A percentile compares a stretch with the other conserved stretches of the same genome.
phyloP scores from a whole-genome alignment of 1,140 invertebrate species.

The Teleopsis dalmanni region DNA sequence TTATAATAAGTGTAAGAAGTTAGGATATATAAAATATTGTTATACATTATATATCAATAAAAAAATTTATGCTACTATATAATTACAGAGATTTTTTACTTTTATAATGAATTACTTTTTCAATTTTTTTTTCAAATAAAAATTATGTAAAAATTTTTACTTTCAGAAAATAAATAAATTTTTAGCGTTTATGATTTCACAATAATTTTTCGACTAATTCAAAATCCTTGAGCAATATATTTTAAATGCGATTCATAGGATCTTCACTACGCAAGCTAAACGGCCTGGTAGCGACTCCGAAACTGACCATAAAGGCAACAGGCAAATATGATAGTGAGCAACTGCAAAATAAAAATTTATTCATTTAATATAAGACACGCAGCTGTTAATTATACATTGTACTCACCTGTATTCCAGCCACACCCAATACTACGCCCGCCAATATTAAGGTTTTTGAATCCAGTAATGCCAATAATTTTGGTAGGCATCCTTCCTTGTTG shows the following conservation, averaged over 20 bases:
- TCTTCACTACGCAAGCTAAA: constrained; percentile 53
- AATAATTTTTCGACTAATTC: not conserved
- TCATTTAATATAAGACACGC: not conserved
- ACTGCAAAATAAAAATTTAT: constrained; percentile 49
- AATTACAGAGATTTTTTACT: no score
- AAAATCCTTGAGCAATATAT: constrained; percentile 5
- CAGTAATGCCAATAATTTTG: constrained; percentile 54
- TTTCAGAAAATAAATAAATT: no score
- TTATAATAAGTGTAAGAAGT: no score
- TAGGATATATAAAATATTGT: no score
- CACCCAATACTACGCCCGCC: constrained; percentile 67
- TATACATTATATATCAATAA: no score
- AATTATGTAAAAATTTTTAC: not conserved
- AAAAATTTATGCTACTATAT: no score
- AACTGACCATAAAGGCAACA: constrained; percentile 84
- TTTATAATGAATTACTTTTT: not conserved
- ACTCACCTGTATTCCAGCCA: constrained; percentile 67
- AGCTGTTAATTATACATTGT: not conserved
- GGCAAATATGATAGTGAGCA: constrained; percentile 80
- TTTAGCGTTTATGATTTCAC: not conserved
- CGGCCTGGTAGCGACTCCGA: constrained; percentile 81
- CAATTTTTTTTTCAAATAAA: not conserved
- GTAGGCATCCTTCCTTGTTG: constrained; percentile 56
- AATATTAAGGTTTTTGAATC: constrained; percentile 63
- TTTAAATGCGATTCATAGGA: constrained; percentile 28